Base-by-base conservation (phyloP, 2,888 invertebrate species). In the Cylindroiulus punctatus region DNA sequence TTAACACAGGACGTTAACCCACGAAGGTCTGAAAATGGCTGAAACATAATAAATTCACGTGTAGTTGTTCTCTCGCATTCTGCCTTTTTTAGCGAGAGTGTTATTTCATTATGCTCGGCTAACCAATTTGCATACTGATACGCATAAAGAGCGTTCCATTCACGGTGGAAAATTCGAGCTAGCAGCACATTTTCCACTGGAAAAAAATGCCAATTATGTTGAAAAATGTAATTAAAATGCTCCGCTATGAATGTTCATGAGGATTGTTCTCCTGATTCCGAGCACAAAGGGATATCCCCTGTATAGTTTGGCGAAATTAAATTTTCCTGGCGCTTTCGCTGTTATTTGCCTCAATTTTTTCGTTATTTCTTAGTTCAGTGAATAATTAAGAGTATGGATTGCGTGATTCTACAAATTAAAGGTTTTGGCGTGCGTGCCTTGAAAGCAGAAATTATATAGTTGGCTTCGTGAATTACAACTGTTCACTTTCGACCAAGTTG, bases 31-130 rank as follows among this genome's bases (percentile, higher is more conserved):
- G 14, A 26, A 65, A 65, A 26, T 65, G 65, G 65, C 26, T 65
- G 65, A 65, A 65, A 65, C 65, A n/a, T 65, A 65, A 65, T 65
- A 65, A 65, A 65, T 65, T 65, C 12, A 12, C 65, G 65, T 65
- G 65, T 65, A 65, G 65, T 65, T 65, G 65, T 65, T 65, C 65
- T 65, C 65, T 65, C 65, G 65, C 65, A 12, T 65, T 65, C 26
- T 65, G 65, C 26, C 26, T 14, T 65, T 65, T 65, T 65, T 65
- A n/a, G 0, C 26, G 22, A 8, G 65, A 26, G 65, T n/a, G 65
- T 65, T 65, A 65, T 65, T 65, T 65, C 65, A 65, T 65, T 65
- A 65, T 65, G 65, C 65, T 65, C 65, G 65, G 65, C 65, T 65
- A 65, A 65, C 26, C 65, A 65, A 65, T 65, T 65, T 65, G 65